Conservation (phyloP, 2,113 vertebrate genomes). For the Deroptyus accipitrinus region DNA sequence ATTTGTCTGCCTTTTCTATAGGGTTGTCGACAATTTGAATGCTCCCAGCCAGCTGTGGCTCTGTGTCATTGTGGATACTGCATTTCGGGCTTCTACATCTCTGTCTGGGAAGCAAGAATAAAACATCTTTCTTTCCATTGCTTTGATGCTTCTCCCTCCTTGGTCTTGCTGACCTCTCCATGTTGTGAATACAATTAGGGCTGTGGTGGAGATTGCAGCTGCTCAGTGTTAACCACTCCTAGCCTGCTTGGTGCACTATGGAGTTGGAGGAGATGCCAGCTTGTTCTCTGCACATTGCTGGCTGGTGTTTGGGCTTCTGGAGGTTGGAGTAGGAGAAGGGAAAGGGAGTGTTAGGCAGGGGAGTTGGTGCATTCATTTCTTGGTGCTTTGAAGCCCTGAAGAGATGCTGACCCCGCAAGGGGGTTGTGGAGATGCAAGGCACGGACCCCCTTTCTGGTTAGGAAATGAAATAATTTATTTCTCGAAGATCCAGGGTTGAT, state of each 20-base stretch:
- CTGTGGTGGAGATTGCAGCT: slow-evolving; percentile 50
- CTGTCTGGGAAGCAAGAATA: slow-evolving; percentile 69
- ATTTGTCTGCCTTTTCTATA: slow-evolving; percentile 59
- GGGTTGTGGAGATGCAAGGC: not conserved
- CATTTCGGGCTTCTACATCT: slow-evolving; percentile 21
- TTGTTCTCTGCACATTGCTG: not conserved
- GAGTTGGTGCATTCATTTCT: not conserved
- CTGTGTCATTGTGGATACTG: not conserved
- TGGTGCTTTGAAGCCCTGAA: accelerated
- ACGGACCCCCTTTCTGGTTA: no score
- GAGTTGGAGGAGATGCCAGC: not conserved
- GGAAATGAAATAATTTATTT: no score
- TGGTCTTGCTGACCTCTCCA: slow-evolving; percentile 69
- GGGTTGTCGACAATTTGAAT: slow-evolving; percentile 52
- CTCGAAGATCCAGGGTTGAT: no score
- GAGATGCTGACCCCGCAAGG: not conserved
- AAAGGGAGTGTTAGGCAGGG: not conserved
- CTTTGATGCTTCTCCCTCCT: slow-evolving; percentile 66
- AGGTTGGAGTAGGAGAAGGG: not conserved
- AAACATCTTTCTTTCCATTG: slow-evolving; percentile 35
- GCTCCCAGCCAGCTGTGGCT: slow-evolving; percentile 4
- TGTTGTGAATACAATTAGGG: slow-evolving; percentile 70
- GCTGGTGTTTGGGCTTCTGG: slow-evolving; percentile 5
- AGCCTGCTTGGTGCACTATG: slow-evolving; percentile 22
- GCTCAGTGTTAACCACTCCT: not conserved